Evolutionary conservation across 2,797 vertebrate genomes (phyloP).

Genomic region (Ctenopoma kingsleyae): DNA sequence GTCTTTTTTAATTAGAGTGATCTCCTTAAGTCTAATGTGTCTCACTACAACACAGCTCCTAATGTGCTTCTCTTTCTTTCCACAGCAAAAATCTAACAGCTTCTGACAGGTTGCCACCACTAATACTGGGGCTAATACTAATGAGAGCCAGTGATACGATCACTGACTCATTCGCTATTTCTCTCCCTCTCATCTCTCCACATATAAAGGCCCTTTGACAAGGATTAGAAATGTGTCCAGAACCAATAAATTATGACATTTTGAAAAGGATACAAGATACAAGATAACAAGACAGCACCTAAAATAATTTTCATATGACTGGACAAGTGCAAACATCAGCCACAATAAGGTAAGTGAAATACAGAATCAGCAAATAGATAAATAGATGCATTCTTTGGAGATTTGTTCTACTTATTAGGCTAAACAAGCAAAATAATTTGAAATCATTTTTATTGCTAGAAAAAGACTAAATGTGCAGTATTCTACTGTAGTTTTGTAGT

Average conservation of each 20-base stretch:
- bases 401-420: conserved; percentile 1
- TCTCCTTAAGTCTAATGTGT: conserved; percentile 17
- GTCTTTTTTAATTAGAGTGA: conserved; percentile 28
- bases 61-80: conserved; percentile 33
- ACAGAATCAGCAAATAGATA: background rate
- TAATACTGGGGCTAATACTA: conserved; percentile 47
- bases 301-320: conserved; percentile 19
- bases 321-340: conserved; percentile 5
- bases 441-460: background rate
- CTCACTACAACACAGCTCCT: conserved; percentile 18
- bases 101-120: conserved; percentile 57
- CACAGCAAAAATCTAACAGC: conserved; percentile 37
- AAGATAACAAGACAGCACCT: conserved; percentile 10
- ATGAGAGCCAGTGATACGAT: conserved; percentile 58
- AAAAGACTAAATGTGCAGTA: background rate
- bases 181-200: conserved; percentile 28
- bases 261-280: conserved; percentile 30
- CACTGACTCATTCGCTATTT: conserved; percentile 35
- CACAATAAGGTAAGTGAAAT: conserved; percentile 20
- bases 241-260: conserved; percentile 29
- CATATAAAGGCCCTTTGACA: conserved; percentile 9
- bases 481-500: background rate
- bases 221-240: conserved; percentile 26
- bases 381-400: background rate
- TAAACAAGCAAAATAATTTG: background rate